Base-by-base conservation (phyloP, 1,140 invertebrate genomes). In the Lordiphosa mommai region DNA sequence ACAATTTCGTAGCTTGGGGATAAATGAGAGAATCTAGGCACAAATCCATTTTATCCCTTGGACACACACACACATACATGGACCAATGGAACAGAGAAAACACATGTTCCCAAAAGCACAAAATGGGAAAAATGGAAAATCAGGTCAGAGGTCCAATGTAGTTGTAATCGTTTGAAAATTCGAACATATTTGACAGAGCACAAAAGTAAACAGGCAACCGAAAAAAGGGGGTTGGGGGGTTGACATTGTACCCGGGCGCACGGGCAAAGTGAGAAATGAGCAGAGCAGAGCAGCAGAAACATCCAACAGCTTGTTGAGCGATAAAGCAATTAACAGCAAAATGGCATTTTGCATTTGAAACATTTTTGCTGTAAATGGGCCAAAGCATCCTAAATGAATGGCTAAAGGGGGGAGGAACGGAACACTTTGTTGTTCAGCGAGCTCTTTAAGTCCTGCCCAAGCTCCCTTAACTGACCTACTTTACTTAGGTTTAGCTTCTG, bases 91-190 rank as follows among this genome's bases (percentile, higher is more conserved):
- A 65, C 72, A 84, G 67, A 58, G 29, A 68, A 57, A 84, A 71
- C 77, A 84, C 77, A 84, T 84, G 77, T 66, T 72, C 58, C 59
- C 40, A 56, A 71, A 60, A 46, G 50, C 61, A 52, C 46, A 56
- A 71, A 60, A 46, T 44, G 49, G 37, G 67, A 84, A 84, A 84
- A 84, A 77, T 84, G 63, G 63, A 65, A 84, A 84, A 84, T 84
- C 72, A 84, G 77, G 77, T 84, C 77, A 84, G 34, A 48, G 34
- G 40, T 46, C 53, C 58, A 67, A 68, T 71, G 72, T 70, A 84
- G 72, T 84, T 84, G 77, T 84, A 84, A 84, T 84, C 77, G 77
- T 77, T 84, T 65, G 68, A 84, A 84, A 84, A 84, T 84, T 84
- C 77, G 77, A 84, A 84, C 77, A 84, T 84, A 84, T 84, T 84